Base-by-base conservation (phyloP, 2,113 vertebrate genomes). In the Ammodytes dubius region DNA sequence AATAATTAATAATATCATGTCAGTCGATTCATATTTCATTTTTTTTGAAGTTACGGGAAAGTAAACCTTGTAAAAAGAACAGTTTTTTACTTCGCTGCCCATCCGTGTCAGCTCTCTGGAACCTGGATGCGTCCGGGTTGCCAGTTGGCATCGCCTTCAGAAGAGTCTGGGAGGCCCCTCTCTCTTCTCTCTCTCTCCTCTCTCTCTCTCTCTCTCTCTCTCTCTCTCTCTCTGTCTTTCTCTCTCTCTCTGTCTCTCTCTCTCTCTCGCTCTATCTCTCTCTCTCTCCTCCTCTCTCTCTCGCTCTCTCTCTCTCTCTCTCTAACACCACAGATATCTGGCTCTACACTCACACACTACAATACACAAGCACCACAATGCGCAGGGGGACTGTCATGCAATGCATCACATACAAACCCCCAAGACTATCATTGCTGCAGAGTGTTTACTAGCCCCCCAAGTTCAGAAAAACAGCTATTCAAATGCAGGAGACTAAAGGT, bases 311-410 rank as follows among this genome's bases (percentile, higher is more conserved):
- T 27, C 27, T 27, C 27, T 27, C 27, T 27, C 27, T 27, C 27
- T 27, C 27, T 27, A 27, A 27, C 27, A 27, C 27, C 27, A 27
- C 27, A 27, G 27, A 27, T 27, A 27, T 27, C 27, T 27, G 27
- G 27, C 27, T 27, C 27, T 27, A 27, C 27, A 27, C 27, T 27
- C 27, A 27, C 27, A 49, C 53, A 39, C 19, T 60, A 61, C 27
- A 82, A 84, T 80, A 74, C 82, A 82, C 13, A 53, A 89, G 77
- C 74, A 37, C 60, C 74, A 37, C 60, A 85, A 50, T 82, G 73
- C 68, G 73, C 70, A 67, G 54, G 37, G 65, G 64, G 56, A 78
- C 76, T 68, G 78, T 77, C 19, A n/a, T 65, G 53, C 70, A 77
- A 60, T 15, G 59, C 67, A 8, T 63, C 39, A 27, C 4, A 72